Percentiles rank a stretch among this genome's conserved stretches.
Conservation (phyloP, 2,888 invertebrate genomes). For the Copidosoma aretas region DNA sequence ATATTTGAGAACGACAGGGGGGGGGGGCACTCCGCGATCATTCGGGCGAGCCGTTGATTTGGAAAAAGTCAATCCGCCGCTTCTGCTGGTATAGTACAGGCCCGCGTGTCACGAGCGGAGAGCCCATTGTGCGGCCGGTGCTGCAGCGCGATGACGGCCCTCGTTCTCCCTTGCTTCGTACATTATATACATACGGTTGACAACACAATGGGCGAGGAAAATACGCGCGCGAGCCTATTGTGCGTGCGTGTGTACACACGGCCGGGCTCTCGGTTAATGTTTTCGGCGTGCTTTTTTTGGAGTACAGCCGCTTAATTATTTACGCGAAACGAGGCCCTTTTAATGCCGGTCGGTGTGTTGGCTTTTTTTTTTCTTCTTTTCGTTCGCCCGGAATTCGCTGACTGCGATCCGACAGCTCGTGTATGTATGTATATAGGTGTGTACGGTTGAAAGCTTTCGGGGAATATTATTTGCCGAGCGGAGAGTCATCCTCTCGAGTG, state of each 20-base stretch:
- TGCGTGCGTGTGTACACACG: too few relatives aligned
- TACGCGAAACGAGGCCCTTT: slow-evolving; percentile 8
- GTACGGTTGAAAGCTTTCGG: too few relatives aligned
- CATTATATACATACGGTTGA: neutral
- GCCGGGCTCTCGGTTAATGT: slow-evolving; percentile 2
- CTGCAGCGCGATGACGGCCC: neutral
- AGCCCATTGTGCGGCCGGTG: neutral
- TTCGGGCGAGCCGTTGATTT: slow-evolving; percentile 7
- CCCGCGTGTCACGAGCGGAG: slow-evolving; percentile 5
- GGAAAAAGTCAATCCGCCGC: slow-evolving; percentile 31
- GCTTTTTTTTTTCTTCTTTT: neutral
- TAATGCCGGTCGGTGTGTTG: neutral
- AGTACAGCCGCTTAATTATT: slow-evolving; percentile 5
- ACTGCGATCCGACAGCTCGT: too few relatives aligned
- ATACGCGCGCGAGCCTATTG: too few relatives aligned
- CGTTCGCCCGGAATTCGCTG: too few relatives aligned
- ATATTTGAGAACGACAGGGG: slow-evolving; percentile 33
- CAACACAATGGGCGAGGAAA: neutral
- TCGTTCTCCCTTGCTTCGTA: neutral
- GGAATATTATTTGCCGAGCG: too few relatives aligned
- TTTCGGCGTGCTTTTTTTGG: slow-evolving; percentile 10
- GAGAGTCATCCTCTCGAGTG: too few relatives aligned
- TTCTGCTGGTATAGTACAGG: neutral
- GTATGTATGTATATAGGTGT: too few relatives aligned
- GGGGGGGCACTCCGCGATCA: slow-evolving; percentile 6